These are phyloP conservation scores for Clamator glandarius DNA, from an alignment of 2,797 vertebrate species.

Conservation along the genomic window DNA sequence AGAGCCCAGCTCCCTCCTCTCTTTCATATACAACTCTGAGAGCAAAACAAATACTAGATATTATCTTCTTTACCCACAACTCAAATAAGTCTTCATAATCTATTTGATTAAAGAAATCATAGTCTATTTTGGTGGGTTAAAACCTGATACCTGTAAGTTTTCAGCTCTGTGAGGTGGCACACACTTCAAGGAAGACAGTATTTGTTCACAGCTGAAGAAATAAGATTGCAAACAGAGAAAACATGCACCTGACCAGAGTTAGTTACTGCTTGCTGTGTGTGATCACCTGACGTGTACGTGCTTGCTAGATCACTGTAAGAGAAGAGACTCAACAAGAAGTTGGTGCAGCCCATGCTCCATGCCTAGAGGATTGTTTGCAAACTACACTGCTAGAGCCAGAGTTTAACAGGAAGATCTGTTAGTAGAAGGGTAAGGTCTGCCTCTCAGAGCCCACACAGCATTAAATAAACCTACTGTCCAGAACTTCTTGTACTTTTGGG, in stretches of 20 bases:
- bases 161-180: background rate
- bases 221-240: background rate
- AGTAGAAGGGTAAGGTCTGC: background rate
- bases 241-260: background rate
- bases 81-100: background rate
- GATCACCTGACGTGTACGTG: accelerated
- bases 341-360: accelerated
- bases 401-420: background rate
- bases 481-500: constrained; percentile 8
- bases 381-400: background rate
- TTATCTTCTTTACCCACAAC: background rate
- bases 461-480: background rate
- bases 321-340: background rate
- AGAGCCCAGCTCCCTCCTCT: too few species aligned
- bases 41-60: background rate
- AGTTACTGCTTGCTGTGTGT: background rate
- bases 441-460: background rate
- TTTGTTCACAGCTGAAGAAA: background rate
- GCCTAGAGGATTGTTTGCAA: background rate
- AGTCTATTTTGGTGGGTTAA: background rate
- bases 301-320: background rate
- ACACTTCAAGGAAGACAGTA: background rate
- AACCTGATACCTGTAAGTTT: background rate
- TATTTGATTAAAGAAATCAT: background rate
- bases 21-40: background rate